A percentile compares a stretch with the other conserved stretches of the same genome.
Conservation (phyloP, 2,797 vertebrate genomes). For the Muscicapa comitata region DNA sequence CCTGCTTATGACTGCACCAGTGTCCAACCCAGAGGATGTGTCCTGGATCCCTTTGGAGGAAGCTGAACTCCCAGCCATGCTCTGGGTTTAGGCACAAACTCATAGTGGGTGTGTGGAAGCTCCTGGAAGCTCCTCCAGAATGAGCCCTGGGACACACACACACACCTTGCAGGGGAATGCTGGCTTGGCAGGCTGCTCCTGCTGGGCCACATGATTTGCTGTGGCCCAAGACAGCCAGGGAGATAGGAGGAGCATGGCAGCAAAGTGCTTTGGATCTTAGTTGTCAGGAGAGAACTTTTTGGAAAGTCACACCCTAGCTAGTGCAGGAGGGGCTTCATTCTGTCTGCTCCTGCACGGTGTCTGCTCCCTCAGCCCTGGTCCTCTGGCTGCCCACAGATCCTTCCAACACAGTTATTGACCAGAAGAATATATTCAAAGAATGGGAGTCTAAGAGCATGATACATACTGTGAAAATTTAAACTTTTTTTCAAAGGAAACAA, state of each 20-base stretch:
- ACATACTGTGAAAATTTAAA: background rate
- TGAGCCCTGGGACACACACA: background rate
- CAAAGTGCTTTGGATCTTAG: background rate
- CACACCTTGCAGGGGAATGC: background rate
- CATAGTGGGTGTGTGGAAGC: no score
- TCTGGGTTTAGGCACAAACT: fast-evolving
- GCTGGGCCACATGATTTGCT: background rate
- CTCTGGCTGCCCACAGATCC: background rate
- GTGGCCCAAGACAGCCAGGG: background rate
- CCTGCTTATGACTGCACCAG: background rate
- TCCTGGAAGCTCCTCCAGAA: background rate
- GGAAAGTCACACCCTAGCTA: background rate
- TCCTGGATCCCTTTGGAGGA: background rate
- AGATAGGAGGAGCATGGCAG: background rate
- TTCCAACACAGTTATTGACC: background rate
- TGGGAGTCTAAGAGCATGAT: background rate
- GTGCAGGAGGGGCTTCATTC: background rate
- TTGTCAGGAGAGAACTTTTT: background rate
- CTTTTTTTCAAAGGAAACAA: background rate
- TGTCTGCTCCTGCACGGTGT: background rate
- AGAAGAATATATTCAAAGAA: background rate
- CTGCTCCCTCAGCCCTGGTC: fast-evolving
- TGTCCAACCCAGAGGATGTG: fast-evolving
- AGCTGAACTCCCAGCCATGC: fast-evolving
- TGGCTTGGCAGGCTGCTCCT: background rate